These are phyloP conservation scores for Pygocentrus nattereri DNA, from an alignment of 2,797 vertebrate genomes.

Conservation along the genomic window DNA sequence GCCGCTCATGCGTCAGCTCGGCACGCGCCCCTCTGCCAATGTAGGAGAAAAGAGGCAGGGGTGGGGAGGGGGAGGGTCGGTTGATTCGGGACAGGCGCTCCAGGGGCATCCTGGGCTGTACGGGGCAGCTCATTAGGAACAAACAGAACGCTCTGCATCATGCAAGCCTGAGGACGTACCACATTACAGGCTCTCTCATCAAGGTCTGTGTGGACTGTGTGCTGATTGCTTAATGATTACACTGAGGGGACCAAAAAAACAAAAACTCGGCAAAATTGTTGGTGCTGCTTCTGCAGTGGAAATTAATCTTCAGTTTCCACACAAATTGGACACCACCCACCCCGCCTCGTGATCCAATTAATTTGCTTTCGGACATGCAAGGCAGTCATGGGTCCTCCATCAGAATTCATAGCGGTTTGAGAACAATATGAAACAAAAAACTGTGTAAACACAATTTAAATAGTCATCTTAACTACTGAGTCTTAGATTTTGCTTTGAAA, in stretches of 20 bases:
- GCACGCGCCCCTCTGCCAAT: background rate
- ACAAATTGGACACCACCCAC: background rate
- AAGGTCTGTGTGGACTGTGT: background rate
- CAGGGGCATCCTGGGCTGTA: constrained; percentile 19
- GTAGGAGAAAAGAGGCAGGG: constrained; percentile 1
- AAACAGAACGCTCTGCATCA: constrained; percentile 49
- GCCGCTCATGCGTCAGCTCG: constrained; percentile 36
- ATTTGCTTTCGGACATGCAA: background rate
- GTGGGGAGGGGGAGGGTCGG: background rate
- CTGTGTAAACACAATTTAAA: background rate
- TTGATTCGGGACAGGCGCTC: constrained; percentile 32
- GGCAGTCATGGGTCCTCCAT: background rate
- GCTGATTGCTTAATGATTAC: constrained; percentile 11
- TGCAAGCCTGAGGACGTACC: constrained; percentile 34
- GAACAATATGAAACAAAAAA: background rate
- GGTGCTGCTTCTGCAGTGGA: constrained; percentile 2
- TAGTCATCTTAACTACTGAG: background rate
- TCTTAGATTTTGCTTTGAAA: background rate
- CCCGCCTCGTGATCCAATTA: background rate
- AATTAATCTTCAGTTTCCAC: constrained; percentile 21
- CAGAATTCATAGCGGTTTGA: background rate
- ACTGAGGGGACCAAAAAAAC: background rate
- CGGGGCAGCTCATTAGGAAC: constrained; percentile 34
- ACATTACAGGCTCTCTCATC: constrained; percentile 2
- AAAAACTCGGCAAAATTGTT: background rate